Base-by-base conservation (phyloP, 2,888 invertebrate genomes). In the Subacronicta megacephala region DNA sequence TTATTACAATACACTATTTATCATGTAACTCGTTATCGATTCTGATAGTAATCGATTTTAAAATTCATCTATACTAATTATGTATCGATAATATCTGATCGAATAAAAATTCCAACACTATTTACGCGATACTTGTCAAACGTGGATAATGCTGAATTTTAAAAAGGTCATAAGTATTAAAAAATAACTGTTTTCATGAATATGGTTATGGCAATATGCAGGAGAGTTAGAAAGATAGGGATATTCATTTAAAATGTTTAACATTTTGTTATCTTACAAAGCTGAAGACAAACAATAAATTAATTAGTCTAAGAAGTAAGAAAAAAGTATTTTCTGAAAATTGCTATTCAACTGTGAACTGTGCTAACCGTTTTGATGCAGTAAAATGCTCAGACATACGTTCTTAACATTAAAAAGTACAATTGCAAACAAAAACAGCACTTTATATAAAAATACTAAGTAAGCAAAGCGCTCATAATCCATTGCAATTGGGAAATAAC, bases 61-160 rank as follows among this genome's bases (percentile, higher is more conserved):
- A 71, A 71, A 71, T 71, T 60, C 68, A 67, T 54, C 47, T 62
- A 62, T 13, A 51, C 42, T 54, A 57, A 68, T 57, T 40, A 57
- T 43, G 23, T 35, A 63, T 68, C 64, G 66, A 70, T 70, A 54
- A 49, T 52, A 70, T 67, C 54, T 59, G 2, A 15, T 44, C 31
- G 43, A 55, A 62, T 62, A 52, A 67, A 56, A 63, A 59, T 29
- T 36, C 9, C 52, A 51, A 46, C 72, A 56, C 72, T 70, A 51
- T 70, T 53, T 62, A 42, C 38, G 36, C 17, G 7, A 37, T 9
- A 38, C 42, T 41, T 59, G 67, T 62, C 59, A 66, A 59, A 66
- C 37, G 31, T 3, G 31, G n/a, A 18, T 38, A 29, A 29, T 45
- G 13, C 12, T 33, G 72, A 51, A 71, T 70, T 57, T 63, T 71